Evolutionary conservation across 2,888 invertebrate species (phyloP).

Genomic region (Drosophila paranaensis): DNA sequence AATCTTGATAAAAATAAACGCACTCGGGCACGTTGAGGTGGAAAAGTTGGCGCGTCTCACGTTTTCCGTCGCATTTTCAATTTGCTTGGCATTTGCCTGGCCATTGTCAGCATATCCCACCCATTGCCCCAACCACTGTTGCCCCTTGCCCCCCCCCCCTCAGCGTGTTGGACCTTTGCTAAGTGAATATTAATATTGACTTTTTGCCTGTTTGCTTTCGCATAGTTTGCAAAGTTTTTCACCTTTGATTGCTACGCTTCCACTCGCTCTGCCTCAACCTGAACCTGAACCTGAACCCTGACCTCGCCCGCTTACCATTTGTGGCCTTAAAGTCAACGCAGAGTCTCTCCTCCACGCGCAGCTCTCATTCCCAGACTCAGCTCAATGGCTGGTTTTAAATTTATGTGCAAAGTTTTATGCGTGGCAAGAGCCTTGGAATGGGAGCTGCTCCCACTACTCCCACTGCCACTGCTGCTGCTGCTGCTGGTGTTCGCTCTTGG

Average conservation of each 20-base stretch:
- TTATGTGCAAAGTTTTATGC: constrained; percentile 77
- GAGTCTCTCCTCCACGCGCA: not conserved
- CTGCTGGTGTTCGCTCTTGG: constrained; percentile 4
- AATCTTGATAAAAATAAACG: constrained; percentile 79
- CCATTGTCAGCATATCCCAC: constrained; percentile 66
- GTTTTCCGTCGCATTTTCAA: constrained; percentile 79
- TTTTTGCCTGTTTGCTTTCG: constrained; percentile 68
- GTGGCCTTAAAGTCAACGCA: constrained; percentile 72
- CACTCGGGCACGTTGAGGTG: constrained; percentile 77
- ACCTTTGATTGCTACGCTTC: constrained; percentile 75
- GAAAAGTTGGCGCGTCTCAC: constrained; percentile 68
- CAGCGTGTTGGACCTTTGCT: constrained; percentile 27
- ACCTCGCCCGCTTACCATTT: constrained; percentile 72
- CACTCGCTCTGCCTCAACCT: constrained; percentile 27
- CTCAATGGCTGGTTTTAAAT: constrained; percentile 57
- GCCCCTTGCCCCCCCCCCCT: not conserved
- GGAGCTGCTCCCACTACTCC: constrained; percentile 1
- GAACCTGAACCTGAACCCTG: constrained; percentile 51
- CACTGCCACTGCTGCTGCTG: constrained; percentile 3
- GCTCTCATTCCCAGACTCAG: constrained; percentile 39
- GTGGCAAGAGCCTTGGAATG: constrained; percentile 33
- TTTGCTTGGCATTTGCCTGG: constrained; percentile 78
- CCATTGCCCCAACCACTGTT: constrained; percentile 1
- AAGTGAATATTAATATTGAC: constrained; percentile 80
- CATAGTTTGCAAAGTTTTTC: constrained; percentile 78